Evolutionary conservation across 2,113 vertebrate species (phyloP).

Genomic region (Isichthys henryi): DNA sequence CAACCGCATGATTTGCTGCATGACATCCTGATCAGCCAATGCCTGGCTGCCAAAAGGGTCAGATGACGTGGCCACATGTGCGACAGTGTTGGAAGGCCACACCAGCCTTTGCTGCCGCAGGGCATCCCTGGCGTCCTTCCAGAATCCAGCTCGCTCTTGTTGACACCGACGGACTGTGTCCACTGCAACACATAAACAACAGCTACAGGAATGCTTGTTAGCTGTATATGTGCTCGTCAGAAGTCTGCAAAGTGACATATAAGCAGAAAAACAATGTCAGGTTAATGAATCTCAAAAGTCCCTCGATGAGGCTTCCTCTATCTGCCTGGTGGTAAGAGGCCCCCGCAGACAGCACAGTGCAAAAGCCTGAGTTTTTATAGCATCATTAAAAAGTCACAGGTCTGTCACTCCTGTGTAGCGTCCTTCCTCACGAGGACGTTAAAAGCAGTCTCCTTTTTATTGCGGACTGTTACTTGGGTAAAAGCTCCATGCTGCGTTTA

Average conservation of each 20-base stretch:
- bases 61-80: background rate
- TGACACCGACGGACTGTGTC: conserved; percentile 22
- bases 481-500: background rate
- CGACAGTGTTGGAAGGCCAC: background rate
- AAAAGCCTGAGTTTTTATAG: background rate
- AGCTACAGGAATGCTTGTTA: conserved; percentile 41
- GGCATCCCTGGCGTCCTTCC: background rate
- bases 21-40: background rate
- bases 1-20: background rate
- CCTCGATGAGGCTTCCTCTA: conserved; percentile 20
- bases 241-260: conserved; percentile 45
- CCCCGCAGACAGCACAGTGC: conserved; percentile 4
- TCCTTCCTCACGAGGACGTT: background rate
- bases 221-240: conserved; percentile 54
- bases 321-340: background rate
- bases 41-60: background rate
- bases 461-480: background rate
- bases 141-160: conserved; percentile 19
- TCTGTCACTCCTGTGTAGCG: background rate
- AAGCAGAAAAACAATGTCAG: conserved; percentile 46
- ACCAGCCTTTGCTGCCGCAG: background rate
- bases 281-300: conserved; percentile 50
- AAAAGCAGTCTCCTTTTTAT: conserved; percentile 10
- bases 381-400: background rate
- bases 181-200: background rate